A percentile compares a stretch with the other conserved stretches of the same genome.
These are phyloP conservation scores for Rhyzopertha dominica DNA, from an alignment of 1,140 invertebrate species.

Conservation along the genomic window DNA sequence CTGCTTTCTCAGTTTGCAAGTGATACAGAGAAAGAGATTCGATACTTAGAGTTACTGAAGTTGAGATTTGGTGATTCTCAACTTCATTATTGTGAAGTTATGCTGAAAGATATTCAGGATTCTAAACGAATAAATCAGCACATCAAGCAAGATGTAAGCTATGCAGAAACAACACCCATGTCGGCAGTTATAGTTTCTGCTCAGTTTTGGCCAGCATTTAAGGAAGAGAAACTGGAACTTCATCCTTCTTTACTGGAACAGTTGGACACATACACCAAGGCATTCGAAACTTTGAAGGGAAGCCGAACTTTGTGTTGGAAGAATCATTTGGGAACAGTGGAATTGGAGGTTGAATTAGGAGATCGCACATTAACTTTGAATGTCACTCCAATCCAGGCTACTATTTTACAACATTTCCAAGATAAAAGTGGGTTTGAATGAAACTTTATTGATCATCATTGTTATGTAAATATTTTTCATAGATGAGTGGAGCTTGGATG, in stretches of 20 bases:
- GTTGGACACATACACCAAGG: conserved; percentile 82
- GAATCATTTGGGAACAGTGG: conserved; percentile 85
- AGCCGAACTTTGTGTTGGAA: conserved; percentile 94
- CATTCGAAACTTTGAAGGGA: conserved; percentile 89
- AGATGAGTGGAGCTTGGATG: conserved; percentile 78
- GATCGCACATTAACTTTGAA: conserved; percentile 75
- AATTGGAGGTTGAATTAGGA: conserved; percentile 87
- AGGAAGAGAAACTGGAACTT: conserved; percentile 88
- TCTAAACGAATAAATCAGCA: conserved; percentile 83
- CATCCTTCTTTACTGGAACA: conserved; percentile 75
- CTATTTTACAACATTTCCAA: conserved; percentile 93
- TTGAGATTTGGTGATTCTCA: conserved; percentile 93
- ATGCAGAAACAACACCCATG: conserved; percentile 55
- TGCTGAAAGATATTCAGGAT: conserved; percentile 94
- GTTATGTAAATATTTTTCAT: conserved; percentile 25
- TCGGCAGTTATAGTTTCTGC: conserved; percentile 89
- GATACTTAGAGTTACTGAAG: conserved; percentile 93
- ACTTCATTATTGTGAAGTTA: conserved; percentile 96
- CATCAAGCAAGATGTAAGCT: conserved; percentile 68
- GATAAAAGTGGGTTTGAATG: conserved; percentile 62
- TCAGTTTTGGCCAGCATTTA: conserved; percentile 98
- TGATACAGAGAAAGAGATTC: conserved; percentile 88
- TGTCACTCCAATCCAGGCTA: conserved; percentile 89
- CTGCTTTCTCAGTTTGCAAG: conserved; percentile 82
- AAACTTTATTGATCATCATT: background rate